phyloP scores from a whole-genome alignment of 2,888 invertebrate genomes.

The Ypsolopha scabrella region DNA sequence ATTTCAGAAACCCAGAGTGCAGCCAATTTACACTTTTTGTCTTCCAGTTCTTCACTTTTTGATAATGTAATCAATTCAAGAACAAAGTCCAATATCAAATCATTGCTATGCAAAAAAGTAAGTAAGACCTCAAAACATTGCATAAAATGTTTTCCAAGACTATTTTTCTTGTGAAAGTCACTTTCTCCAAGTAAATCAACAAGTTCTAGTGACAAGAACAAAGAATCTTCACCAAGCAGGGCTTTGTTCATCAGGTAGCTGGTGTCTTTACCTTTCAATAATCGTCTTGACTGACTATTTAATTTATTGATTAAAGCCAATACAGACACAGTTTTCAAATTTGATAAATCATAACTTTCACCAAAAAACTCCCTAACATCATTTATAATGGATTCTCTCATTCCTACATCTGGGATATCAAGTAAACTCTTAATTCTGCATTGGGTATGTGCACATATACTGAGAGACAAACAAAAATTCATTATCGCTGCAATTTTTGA shows the following conservation, averaged over 20 bases:
- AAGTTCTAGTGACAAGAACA: conserved; percentile 45
- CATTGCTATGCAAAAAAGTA: conserved; percentile 58
- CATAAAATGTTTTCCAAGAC: conserved; percentile 33
- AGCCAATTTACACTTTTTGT: conserved; percentile 41
- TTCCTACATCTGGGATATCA: conserved; percentile 36
- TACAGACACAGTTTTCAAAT: conserved; percentile 38
- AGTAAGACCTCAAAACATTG: conserved; percentile 68
- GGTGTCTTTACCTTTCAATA: conserved; percentile 29
- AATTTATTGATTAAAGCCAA: conserved; percentile 29
- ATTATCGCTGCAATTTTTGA: conserved; percentile 38
- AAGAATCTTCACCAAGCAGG: conserved; percentile 38
- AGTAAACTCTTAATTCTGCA: conserved; percentile 44
- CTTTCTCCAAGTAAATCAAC: conserved; percentile 28
- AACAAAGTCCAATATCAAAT: conserved; percentile 57
- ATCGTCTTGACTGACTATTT: conserved; percentile 28
- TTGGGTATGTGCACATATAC: conserved; percentile 43
- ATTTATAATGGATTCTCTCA: conserved; percentile 41
- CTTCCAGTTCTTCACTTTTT: conserved; percentile 27
- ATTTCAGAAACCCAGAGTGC: conserved; percentile 69
- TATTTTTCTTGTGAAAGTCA: conserved; percentile 23
- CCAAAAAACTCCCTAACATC: conserved; percentile 46
- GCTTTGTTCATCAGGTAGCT: conserved; percentile 26
- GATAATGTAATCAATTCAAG: conserved; percentile 50
- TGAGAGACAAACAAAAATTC: conserved; percentile 45
- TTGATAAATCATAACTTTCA: conserved; percentile 32